A percentile compares a stretch with the other conserved stretches of the same genome.
These are phyloP conservation scores for Chrysocyon brachyurus DNA, from an alignment of 2,797 vertebrate genomes.

Conservation along the genomic window DNA sequence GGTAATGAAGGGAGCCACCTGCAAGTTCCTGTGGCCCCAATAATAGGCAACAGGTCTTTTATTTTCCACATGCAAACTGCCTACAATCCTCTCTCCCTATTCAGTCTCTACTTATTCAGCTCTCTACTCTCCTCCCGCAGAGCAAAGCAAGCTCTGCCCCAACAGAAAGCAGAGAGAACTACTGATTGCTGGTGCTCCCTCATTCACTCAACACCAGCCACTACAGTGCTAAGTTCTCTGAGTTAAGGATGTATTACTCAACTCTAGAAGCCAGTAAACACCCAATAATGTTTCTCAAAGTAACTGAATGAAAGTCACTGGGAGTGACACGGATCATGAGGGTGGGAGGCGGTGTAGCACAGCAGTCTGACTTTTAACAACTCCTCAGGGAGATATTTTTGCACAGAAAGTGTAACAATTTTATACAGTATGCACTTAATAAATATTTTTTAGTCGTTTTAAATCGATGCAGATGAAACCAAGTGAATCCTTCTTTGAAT, in stretches of 20 bases:
- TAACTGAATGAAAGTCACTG: background rate
- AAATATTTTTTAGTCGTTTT: constrained; percentile 51
- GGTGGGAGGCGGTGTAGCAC: background rate
- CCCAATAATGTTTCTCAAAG: background rate
- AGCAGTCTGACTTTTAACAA: constrained; percentile 37
- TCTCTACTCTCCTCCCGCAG: background rate
- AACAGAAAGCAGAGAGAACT: background rate
- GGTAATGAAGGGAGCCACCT: background rate
- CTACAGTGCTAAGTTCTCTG: background rate
- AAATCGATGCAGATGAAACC: constrained; percentile 31
- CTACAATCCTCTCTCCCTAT: background rate
- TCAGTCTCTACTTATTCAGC: background rate
- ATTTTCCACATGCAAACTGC: background rate
- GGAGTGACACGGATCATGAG: background rate
- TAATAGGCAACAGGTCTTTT: background rate
- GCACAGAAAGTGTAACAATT: background rate
- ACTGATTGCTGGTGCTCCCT: too few species aligned
- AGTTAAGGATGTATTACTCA: background rate
- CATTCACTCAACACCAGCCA: background rate
- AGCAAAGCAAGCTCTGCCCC: background rate
- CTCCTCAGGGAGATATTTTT: background rate
- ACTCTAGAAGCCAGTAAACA: background rate
- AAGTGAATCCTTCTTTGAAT: constrained; percentile 34
- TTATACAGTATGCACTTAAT: background rate
- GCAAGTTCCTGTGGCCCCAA: background rate